Evolutionary conservation across 2,888 invertebrate genomes (phyloP).

Genomic region (Labia minor): DNA sequence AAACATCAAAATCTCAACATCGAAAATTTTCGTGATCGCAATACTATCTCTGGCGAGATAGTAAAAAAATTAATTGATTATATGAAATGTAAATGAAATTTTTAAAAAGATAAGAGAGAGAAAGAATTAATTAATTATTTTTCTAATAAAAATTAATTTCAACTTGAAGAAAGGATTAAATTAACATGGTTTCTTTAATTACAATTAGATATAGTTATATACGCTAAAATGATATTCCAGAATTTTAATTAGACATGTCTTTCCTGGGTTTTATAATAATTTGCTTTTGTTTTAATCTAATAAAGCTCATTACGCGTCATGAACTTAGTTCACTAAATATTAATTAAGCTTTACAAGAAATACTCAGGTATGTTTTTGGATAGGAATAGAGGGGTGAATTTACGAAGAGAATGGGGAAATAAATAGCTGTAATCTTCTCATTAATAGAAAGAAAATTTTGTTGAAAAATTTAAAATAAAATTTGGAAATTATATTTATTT

Average conservation of each 20-base stretch:
- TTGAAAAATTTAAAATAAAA: no score
- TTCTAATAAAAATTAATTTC: not conserved
- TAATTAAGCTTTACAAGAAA: slow-evolving; percentile 5
- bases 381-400: not conserved
- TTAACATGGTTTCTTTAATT: not conserved
- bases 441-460: no score
- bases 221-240: not conserved
- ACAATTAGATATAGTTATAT: not conserved
- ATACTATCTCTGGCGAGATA: no score
- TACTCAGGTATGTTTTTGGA: not conserved
- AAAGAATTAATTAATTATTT: not conserved
- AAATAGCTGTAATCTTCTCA: no score
- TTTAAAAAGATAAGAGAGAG: no score
- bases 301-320: not conserved
- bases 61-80: no score
- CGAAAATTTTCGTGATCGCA: no score
- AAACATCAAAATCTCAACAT: no score
- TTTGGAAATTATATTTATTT: no score
- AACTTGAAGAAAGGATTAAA: not conserved
- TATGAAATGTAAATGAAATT: no score
- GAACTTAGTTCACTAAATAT: not conserved
- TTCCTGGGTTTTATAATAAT: not conserved
- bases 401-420: no score
- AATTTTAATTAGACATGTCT: not conserved
- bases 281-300: not conserved